Evolutionary conservation across 2,113 vertebrate genomes (phyloP), one percentile per base, ranked within the genome.

Genomic region (Festucalex cinctus): DNA sequence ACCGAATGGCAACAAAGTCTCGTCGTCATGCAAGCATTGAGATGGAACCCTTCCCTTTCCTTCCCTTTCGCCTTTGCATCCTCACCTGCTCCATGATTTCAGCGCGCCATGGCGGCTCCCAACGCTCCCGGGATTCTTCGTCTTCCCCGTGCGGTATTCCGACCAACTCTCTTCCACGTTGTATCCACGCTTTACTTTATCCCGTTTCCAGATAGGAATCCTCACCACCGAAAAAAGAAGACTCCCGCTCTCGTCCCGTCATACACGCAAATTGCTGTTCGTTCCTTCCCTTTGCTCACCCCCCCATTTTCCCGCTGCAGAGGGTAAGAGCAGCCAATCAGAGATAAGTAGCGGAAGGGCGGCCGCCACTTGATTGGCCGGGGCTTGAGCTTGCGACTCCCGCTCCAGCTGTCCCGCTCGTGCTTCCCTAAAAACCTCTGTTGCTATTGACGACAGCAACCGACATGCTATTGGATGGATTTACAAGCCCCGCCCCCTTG

Each of bases 1-100:
- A 44, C 5, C 14, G 8, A 26, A 63, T 17, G 5, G 39, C 39
- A 43, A 5, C 19, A 22, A 22, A 39, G 41, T 16, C 22, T 5
- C 20, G 39, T 26, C 17, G 61, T 26, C 61, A 63, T 44, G 39
- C 61, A 41, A 44, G 13, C 22, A 13, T 16, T 26, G 37, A 16
- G 13, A 28, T 16, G 22, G 39, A n/a, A 43, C 60, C 73, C 37
- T 17, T 41, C 41, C 68, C 53, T 56, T 60, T 36, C 43, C 41
- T 59, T 61, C 59, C 43, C 24, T 10, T 64, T 20, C 67, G 39
- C 44, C 63, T 62, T 56, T 59, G 57, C 83, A 79, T 83, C 79
- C 89, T 90, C 73, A 91, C 90, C 90, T 91, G 89, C 77, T 90
- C 89, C 90, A 91, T 91, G 85, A 70, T 88, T 77, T 89, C 83